These are phyloP conservation scores for Zosterops pallidus DNA, from an alignment of 2,113 vertebrate species.

Conservation along the genomic window DNA sequence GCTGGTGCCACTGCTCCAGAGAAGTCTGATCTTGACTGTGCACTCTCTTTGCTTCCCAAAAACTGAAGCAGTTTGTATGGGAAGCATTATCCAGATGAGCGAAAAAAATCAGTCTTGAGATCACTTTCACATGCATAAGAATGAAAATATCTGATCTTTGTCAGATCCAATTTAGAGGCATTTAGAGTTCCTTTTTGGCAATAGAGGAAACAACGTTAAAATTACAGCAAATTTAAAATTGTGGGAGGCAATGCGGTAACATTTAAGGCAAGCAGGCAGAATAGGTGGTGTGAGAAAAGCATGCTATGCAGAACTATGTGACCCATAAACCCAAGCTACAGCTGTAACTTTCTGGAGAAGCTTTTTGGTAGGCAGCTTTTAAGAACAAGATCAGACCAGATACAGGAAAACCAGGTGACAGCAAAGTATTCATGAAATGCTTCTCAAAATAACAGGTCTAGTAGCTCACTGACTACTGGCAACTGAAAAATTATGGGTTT, in stretches of 20 bases:
- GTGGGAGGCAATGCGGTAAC: not conserved
- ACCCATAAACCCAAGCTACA: not conserved
- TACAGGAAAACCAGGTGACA: not conserved
- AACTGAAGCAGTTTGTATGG: not conserved
- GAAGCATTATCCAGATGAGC: not conserved
- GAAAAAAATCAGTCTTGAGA: not conserved
- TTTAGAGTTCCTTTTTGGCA: not conserved
- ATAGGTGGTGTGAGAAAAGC: not conserved
- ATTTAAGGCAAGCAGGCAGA: not conserved
- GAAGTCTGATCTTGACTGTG: not conserved
- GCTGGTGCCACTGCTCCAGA: fast-evolving
- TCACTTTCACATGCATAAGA: not conserved
- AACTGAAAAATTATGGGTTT: not conserved
- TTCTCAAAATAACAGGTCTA: not conserved
- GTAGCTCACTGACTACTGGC: not conserved
- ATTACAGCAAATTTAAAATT: not conserved
- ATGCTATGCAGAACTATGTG: not conserved
- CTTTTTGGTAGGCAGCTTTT: not conserved
- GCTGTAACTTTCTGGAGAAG: not conserved
- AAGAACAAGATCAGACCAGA: not conserved
- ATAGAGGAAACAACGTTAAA: not conserved
- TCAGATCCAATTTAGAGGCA: not conserved
- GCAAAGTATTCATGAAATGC: not conserved
- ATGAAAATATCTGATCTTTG: conserved; percentile 9
- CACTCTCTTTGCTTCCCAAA: not conserved